Evolutionary conservation across 2,113 vertebrate genomes (phyloP), one percentile per base, ranked within the genome.

Genomic region (Sphyrna mokarran): DNA sequence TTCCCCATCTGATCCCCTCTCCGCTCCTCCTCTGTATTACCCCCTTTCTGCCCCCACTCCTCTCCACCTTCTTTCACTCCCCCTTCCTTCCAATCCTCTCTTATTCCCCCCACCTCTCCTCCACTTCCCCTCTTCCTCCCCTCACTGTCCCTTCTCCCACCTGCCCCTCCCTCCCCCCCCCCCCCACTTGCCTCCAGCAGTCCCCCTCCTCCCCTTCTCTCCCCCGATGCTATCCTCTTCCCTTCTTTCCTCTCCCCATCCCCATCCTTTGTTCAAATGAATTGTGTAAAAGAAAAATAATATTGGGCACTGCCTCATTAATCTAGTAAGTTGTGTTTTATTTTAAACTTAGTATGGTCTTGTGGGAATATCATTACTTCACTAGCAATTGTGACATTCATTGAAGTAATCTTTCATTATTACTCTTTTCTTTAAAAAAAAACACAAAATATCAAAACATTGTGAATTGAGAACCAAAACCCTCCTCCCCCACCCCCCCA

Each of bases 341-440:
- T 95, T 95, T 95, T 72, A 95, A 95, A 95, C 23, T 70, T 70
- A 95, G 94, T 95, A 70, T 95, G 94, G 43, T 95, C 94, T 95
- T 95, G 94, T 95, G 94, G 94, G 68, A 72, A 95, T 95, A 37
- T 95, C 94, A 95, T 72, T 72, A 95, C 94, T 95, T 95, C 94
- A 95, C 43, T 95, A 95, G 94, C 40, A 40, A 95, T 72, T 95
- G 69, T 95, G 94, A 72, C 94, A 95, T 95, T 95, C 94, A 95
- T 95, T 72, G 94, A 95, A 72, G 94, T 70, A 95, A 76, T 95
- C 40, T 95, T 95, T 70, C 94, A 95, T 95, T 54, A 95, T 48
- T 95, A 68, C 69, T 72, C 69, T 95, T 93, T 93, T 69, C 16
- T 83, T 37, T 40, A 43, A 83, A 83, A 26, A 54, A 66, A 94